Conservation (phyloP, 1,140 invertebrate genomes). For the Venustaconcha ellipsiformis region DNA sequence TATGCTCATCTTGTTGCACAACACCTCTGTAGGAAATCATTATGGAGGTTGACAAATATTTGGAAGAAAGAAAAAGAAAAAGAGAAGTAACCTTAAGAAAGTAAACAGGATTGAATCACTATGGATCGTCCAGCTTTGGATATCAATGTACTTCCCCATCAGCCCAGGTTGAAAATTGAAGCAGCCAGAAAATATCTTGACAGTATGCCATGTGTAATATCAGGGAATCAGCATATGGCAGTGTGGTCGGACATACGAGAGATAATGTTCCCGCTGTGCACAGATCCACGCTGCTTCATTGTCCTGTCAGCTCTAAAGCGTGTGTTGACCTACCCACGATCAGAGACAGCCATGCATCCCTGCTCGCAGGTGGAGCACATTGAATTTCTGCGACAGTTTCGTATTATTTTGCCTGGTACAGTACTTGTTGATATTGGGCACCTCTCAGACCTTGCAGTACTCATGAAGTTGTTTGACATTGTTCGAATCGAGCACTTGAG, state of each 20-base stretch:
- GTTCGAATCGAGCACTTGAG: slow-evolving; percentile 14
- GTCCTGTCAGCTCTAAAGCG: slow-evolving; percentile 19
- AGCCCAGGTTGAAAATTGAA: too few relatives aligned
- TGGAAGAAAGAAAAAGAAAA: too few relatives aligned
- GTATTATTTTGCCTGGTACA: slow-evolving; percentile 14
- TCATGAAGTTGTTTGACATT: slow-evolving; percentile 3
- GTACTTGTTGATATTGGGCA: slow-evolving; percentile 15
- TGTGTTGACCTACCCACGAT: neutral
- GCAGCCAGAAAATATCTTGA: slow-evolving; percentile 4
- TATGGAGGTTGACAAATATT: too few relatives aligned
- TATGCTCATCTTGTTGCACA: too few relatives aligned
- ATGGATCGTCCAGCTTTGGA: too few relatives aligned
- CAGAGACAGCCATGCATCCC: slow-evolving; percentile 14
- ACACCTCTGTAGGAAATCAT: too few relatives aligned
- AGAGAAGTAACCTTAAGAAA: too few relatives aligned
- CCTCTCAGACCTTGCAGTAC: neutral
- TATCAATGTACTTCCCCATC: too few relatives aligned
- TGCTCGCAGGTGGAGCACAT: slow-evolving; percentile 16
- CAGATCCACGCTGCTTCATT: slow-evolving; percentile 11
- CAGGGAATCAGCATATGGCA: slow-evolving; percentile 5
- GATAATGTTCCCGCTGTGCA: slow-evolving; percentile 10
- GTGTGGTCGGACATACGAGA: slow-evolving; percentile 25
- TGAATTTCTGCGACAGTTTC: slow-evolving; percentile 13
- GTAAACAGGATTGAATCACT: too few relatives aligned
- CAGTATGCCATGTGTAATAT: slow-evolving; percentile 10